Conservation (phyloP, 1,140 invertebrate species). For the Vanessa atalanta region DNA sequence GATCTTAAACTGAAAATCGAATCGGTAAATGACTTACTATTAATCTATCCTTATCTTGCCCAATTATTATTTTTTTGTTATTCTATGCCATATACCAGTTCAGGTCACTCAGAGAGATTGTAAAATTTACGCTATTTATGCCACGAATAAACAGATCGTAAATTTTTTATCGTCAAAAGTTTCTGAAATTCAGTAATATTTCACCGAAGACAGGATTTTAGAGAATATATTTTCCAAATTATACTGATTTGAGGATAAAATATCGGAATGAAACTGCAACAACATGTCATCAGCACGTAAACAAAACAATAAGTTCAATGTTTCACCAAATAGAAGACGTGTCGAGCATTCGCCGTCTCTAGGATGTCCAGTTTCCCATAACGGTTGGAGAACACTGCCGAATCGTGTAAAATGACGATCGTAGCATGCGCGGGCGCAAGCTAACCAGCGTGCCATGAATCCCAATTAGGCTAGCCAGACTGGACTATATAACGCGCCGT, state of each 20-base stretch:
- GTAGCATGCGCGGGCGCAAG: constrained; percentile 51
- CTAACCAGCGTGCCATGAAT: constrained; percentile 56
- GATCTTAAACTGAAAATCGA: no score
- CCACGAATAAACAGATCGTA: no score
- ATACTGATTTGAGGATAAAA: background rate
- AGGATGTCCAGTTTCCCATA: constrained; percentile 64
- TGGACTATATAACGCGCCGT: constrained; percentile 66
- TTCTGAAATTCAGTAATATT: no score
- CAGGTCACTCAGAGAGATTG: no score
- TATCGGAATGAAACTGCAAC: constrained; percentile 2
- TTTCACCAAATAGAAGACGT: constrained; percentile 43
- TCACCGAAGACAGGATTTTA: no score
- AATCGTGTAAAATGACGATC: constrained; percentile 63
- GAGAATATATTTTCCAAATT: background rate
- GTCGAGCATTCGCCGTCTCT: constrained; percentile 51
- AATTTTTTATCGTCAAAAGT: no score
- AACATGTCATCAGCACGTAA: constrained; percentile 32
- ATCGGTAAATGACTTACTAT: no score
- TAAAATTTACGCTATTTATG: no score
- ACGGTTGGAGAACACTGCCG: constrained; percentile 65
- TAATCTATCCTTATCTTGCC: no score
- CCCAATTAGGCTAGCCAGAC: constrained; percentile 62
- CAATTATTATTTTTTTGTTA: no score
- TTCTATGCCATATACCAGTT: no score
- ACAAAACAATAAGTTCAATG: constrained; percentile 46